Conservation (phyloP, 2,797 vertebrate genomes). For the Setipinna tenuifilis region DNA sequence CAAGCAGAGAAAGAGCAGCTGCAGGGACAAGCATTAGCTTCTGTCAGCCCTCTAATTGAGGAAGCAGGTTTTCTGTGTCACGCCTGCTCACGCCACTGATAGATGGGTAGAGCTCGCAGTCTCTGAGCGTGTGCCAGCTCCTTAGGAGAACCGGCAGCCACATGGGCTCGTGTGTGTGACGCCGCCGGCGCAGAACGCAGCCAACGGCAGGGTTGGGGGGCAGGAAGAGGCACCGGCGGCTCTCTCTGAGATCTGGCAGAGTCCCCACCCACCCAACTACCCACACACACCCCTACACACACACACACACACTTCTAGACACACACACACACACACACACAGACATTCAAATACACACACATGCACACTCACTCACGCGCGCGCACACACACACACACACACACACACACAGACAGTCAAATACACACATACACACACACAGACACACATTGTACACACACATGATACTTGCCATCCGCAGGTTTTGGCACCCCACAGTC, state of each 20-base stretch:
- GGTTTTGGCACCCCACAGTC: slow-evolving; percentile 34
- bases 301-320: neutral
- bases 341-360: neutral
- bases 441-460: too few species aligned
- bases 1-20: slow-evolving; percentile 43
- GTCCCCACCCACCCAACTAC: neutral
- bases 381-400: too few species aligned
- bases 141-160: slow-evolving; percentile 49
- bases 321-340: too few species aligned
- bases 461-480: neutral
- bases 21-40: slow-evolving; percentile 57
- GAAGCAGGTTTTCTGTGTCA: slow-evolving; percentile 69
- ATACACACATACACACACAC: too few species aligned
- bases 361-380: neutral
- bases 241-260: slow-evolving; percentile 23
- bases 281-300: neutral
- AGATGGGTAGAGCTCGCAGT: slow-evolving; percentile 65
- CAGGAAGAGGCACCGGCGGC: neutral
- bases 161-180: slow-evolving; percentile 29
- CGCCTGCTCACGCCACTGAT: slow-evolving; percentile 63
- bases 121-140: slow-evolving; percentile 53
- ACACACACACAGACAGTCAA: too few species aligned
- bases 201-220: slow-evolving; percentile 42
- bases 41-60: slow-evolving; percentile 67
- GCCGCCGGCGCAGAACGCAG: slow-evolving; percentile 44